A percentile compares a stretch with the other conserved stretches of the same genome.
phyloP scores from a whole-genome alignment of 2,113 vertebrate genomes.

The Pelvicachromis taeniatus region DNA sequence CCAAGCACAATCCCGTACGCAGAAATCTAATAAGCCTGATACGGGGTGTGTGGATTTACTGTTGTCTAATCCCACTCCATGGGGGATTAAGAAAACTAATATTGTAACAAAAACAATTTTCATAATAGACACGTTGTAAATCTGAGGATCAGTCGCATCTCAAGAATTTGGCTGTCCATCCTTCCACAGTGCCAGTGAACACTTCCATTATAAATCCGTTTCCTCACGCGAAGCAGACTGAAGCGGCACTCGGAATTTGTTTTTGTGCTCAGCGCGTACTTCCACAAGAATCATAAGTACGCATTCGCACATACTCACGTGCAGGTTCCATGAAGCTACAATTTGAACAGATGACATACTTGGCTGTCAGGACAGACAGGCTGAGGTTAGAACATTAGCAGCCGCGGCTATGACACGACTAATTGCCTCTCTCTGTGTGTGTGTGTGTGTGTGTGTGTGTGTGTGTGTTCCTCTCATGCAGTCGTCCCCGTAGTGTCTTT shows the following conservation, averaged over 20 bases:
- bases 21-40: not conserved
- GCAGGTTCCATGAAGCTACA: constrained; percentile 9
- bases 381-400: constrained; percentile 38
- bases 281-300: not conserved
- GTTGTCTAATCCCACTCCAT: not conserved
- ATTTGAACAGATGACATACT: constrained; percentile 48
- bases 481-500: constrained; percentile 18
- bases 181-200: not conserved
- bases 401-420: constrained; percentile 24
- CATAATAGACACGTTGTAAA: not conserved
- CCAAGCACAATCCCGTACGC: not conserved
- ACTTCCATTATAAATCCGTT: not conserved
- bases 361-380: constrained; percentile 45
- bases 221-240: not conserved
- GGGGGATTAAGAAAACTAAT: not conserved
- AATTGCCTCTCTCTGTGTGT: constrained; percentile 34
- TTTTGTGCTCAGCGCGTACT: not conserved
- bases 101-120: not conserved
- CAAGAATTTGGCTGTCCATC: not conserved
- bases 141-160: not conserved
- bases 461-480: not conserved
- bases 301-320: not conserved
- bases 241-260: not conserved
- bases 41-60: not conserved
- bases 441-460: too few species aligned